These are phyloP conservation scores for Eustalomyia histrio DNA, from an alignment of 2,888 invertebrate genomes.

Conservation along the genomic window DNA sequence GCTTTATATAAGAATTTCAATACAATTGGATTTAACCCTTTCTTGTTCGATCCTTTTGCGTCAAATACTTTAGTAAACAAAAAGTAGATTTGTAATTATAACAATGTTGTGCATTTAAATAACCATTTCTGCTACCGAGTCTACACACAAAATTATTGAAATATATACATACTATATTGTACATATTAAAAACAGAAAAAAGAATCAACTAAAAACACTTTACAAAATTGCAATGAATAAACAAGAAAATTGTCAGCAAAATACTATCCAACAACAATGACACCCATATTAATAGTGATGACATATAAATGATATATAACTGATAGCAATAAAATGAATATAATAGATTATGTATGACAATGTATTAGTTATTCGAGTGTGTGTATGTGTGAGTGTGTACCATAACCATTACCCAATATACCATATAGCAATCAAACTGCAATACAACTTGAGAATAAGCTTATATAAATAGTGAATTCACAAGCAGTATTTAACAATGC, in stretches of 20 bases:
- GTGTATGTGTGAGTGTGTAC: not conserved
- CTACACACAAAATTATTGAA: not conserved
- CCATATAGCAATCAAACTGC: too few relatives aligned
- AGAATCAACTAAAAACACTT: slow-evolving; percentile 16
- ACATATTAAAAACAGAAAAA: not conserved
- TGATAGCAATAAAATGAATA: slow-evolving; percentile 42
- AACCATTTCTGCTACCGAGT: too few relatives aligned
- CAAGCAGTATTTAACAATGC: too few relatives aligned
- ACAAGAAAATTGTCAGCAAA: slow-evolving; percentile 34
- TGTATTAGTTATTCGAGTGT: not conserved
- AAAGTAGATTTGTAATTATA: too few relatives aligned
- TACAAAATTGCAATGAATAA: slow-evolving; percentile 30
- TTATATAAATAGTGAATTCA: too few relatives aligned
- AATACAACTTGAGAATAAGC: too few relatives aligned
- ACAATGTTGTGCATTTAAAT: too few relatives aligned
- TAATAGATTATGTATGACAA: slow-evolving; percentile 29
- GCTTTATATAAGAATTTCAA: too few relatives aligned
- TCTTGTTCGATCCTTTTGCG: too few relatives aligned
- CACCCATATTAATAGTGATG: slow-evolving; percentile 45
- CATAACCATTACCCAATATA: slow-evolving; percentile 5
- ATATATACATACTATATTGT: too few relatives aligned
- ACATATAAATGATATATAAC: slow-evolving; percentile 50
- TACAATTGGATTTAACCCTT: too few relatives aligned
- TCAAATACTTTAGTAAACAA: too few relatives aligned
- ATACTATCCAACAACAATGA: slow-evolving; percentile 37